Evolutionary conservation across 2,113 vertebrate genomes (phyloP), one percentile per base, ranked within the genome.

Genomic region (Perccottus glenii): DNA sequence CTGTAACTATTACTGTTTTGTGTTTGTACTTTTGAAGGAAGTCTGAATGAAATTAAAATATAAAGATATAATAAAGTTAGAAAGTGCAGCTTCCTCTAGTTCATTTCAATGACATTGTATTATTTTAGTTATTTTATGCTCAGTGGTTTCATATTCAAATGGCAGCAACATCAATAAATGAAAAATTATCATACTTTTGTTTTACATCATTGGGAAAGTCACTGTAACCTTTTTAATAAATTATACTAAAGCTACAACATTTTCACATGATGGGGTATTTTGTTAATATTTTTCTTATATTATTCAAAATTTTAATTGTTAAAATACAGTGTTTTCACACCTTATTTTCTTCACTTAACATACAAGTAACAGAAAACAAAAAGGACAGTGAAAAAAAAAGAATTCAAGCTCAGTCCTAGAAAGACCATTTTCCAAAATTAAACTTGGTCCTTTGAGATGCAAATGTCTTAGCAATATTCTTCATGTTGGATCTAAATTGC

Each of bases 401-500:
- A 80, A 82, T 68, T 66, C 49, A 71, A 53, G 64, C 62, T 70
- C 57, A 65, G 64, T 60, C 75, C 15, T 48, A 44, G 75, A 81
- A 61, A 44, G 75, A 81, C 61, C 53, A 68, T 84, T 87, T 83
- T 81, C 70, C 83, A 62, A 85, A 88, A 89, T 86, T 74, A 80
- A 84, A 82, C 85, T 75, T 73, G 50, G 59, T 63, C 83, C 84
- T 93, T 92, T 92, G 88, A 92, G 84, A 91, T 92, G 89, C 85
- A 91, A 93, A 93, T 90, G 79, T 71, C 70, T 66, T 56, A 87
- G 88, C 78, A 82, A 80, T 90, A 84, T 83, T 90, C 80, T 83
- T 80, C 77, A 73, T 74, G 85, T 88, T 67, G 69, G 77, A 93
- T 92, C 84, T 93, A 91, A 89, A 92, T 93, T 92, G 89, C 88